These are phyloP conservation scores for Hemistola chrysoprasaria DNA, from an alignment of 2,888 invertebrate species.

Conservation along the genomic window DNA sequence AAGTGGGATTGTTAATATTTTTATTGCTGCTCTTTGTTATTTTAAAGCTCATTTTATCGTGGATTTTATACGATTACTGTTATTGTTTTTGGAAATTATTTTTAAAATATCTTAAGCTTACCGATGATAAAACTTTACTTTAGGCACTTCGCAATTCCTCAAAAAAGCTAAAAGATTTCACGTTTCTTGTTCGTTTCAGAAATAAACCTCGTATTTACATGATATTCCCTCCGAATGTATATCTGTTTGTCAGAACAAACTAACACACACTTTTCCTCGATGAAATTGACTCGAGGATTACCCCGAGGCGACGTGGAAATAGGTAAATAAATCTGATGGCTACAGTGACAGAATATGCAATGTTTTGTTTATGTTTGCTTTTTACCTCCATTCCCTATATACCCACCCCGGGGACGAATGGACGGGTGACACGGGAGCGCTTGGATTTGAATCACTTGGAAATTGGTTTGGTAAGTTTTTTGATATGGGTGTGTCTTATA, in stretches of 20 bases:
- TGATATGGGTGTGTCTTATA: no score
- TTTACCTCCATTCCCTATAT: slow-evolving; percentile 22
- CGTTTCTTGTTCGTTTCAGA: neutral
- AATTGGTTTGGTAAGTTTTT: no score
- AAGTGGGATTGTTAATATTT: slow-evolving; percentile 31
- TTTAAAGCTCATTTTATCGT: neutral
- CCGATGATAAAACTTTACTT: no score
- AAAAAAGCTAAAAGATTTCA: no score
- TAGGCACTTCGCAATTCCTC: no score
- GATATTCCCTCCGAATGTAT: slow-evolving; percentile 11
- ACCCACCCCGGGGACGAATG: no score
- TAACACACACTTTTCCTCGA: slow-evolving; percentile 18
- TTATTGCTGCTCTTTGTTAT: slow-evolving; percentile 11
- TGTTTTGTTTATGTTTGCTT: slow-evolving; percentile 36
- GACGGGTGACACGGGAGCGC: no score
- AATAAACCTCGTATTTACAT: slow-evolving; percentile 5
- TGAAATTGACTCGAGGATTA: slow-evolving; percentile 31
- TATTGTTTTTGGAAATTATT: neutral
- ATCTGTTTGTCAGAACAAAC: slow-evolving; percentile 22
- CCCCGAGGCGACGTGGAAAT: slow-evolving; percentile 28
- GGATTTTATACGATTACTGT: neutral
- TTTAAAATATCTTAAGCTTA: no score
- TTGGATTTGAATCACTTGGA: no score
- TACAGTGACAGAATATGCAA: slow-evolving; percentile 28
- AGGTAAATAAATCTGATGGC: slow-evolving; percentile 38